Evolutionary conservation across 92 coral and sea anemone genomes (phyloP).

Genomic region (Blastomussa wellsi): DNA sequence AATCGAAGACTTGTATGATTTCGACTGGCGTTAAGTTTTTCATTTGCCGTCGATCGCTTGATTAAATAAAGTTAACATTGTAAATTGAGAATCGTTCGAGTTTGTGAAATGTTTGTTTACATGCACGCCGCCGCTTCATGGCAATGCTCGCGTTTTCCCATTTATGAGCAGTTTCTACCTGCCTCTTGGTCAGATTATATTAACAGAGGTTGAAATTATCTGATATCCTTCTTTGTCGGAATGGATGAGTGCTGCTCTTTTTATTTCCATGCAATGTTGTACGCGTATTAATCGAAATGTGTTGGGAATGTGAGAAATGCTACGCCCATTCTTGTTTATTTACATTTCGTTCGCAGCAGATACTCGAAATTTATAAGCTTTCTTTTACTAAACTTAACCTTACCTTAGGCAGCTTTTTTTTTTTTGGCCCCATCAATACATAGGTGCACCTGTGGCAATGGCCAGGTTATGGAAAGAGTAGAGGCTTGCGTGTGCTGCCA

Average conservation of each 20-base stretch:
- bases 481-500: constrained; percentile 34
- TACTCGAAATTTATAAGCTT: not conserved
- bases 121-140: not conserved
- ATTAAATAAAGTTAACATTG: not conserved
- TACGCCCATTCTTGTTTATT: too few relatives aligned
- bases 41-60: not conserved
- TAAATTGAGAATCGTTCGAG: not conserved
- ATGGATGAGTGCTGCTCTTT: too few relatives aligned
- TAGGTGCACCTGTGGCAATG: constrained; percentile 37
- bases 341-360: not conserved
- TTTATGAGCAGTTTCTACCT: too few relatives aligned
- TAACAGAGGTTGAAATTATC: not conserved
- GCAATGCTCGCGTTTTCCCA: not conserved
- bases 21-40: not conserved
- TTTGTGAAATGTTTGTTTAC: not conserved
- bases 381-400: constrained; percentile 17
- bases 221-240: too few relatives aligned
- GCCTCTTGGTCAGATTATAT: not conserved
- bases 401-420: not conserved
- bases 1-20: constrained; percentile 15
- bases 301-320: too few relatives aligned
- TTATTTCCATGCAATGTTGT: not conserved
- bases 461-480: constrained; percentile 39
- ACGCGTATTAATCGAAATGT: too few relatives aligned
- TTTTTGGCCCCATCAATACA: not conserved